phyloP scores from a whole-genome alignment of 2,797 vertebrate genomes.

The Danionella dracula region DNA sequence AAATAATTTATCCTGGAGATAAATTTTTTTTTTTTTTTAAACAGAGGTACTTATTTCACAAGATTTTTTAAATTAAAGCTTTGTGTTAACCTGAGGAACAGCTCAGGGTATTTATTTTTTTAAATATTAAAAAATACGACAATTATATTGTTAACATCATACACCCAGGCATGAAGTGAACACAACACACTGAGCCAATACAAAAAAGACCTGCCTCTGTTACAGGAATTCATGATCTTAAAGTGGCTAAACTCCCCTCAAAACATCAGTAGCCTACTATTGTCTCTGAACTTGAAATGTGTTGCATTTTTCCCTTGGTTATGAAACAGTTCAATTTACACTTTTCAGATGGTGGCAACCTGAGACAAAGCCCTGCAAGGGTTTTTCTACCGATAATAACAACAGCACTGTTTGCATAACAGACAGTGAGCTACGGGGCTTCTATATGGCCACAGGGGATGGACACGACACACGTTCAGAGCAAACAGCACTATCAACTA shows the following conservation, averaged over 20 bases:
- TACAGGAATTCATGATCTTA: constrained; percentile 23
- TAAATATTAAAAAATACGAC: too few relatives aligned
- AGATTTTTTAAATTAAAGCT: too few relatives aligned
- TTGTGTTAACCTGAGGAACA: too few relatives aligned
- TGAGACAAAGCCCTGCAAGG: constrained; percentile 25
- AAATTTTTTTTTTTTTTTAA: too few relatives aligned
- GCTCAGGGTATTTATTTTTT: too few relatives aligned
- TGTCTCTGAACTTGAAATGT: constrained; percentile 26
- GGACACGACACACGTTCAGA: not conserved
- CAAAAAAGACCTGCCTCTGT: constrained; percentile 4
- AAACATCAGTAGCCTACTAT: constrained; percentile 13
- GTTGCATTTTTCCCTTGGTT: constrained; percentile 38
- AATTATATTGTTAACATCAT: too few relatives aligned
- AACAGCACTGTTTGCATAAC: constrained; percentile 63
- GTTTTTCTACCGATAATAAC: constrained; percentile 52
- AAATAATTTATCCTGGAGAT: too few relatives aligned
- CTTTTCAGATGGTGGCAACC: constrained; percentile 25
- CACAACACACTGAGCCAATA: not conserved
- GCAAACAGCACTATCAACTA: not conserved
- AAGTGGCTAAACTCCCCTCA: constrained; percentile 10
- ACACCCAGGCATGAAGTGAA: too few relatives aligned
- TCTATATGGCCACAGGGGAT: not conserved
- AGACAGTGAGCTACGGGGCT: constrained; percentile 28
- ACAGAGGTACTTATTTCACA: too few relatives aligned
- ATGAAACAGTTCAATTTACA: constrained; percentile 42